Base-by-base conservation (phyloP, 2,888 invertebrate species). In the Petrolisthes cinctipes region DNA sequence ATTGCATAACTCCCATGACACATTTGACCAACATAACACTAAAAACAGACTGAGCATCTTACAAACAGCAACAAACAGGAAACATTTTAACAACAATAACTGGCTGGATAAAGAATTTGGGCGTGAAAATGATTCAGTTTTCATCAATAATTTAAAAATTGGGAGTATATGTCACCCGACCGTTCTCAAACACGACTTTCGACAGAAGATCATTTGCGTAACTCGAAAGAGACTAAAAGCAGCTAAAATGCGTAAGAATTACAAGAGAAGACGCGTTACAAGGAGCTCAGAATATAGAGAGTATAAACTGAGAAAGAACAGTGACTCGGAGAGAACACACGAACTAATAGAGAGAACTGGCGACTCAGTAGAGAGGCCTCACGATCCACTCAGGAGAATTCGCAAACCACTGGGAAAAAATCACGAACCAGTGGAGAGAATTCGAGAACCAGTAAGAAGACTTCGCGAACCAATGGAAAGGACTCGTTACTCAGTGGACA, bases 161-260 rank as follows among this genome's bases (percentile, higher is more conserved):
- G 11, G 20, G 20, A 71, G 4, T 20, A 71, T 1, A 71, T n/a
- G 71, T 6, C 6, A 11, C n/a, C 6, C 71, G n/a, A 6, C 14
- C 20, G n/a, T n/a, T 20, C 17, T n/a, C 6, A 71, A 71, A n/a
- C 71, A 6, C 14, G 20, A 17, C n/a, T n/a, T 11, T n/a, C n/a
- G 71, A 6, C 71, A n/a, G 71, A 71, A 71, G 20, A 71, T 71
- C 71, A 71, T 71, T n/a, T n/a, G 71, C 20, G 71, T 20, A n/a
- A n/a, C 71, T 71, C 20, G 14, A 71, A 71, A 71, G 20, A 11
- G 71, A n/a, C 20, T 71, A 71, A 71, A 71, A n/a, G 20, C 20
- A n/a, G 71, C 71, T 20, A 14, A 14, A 6, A 71, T 0, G 20
- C 14, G 6, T 17, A 71, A n/a, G 14, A n/a, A 20, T 17, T 6